phyloP scores from a whole-genome alignment of 2,113 vertebrate species.

The Phoxinus phoxinus region DNA sequence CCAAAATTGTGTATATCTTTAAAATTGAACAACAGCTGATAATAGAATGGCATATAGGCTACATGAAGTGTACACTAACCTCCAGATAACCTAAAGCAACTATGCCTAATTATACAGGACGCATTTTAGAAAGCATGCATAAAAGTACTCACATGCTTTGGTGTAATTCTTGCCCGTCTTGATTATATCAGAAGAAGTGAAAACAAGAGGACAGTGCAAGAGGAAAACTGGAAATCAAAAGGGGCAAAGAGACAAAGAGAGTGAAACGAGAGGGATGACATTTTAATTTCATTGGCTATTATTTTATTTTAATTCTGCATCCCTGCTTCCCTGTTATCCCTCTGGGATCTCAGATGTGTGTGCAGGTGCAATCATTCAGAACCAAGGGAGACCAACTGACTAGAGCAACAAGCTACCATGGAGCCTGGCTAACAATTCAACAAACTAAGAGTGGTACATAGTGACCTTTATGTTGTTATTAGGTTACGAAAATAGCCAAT shows the following conservation, averaged over 20 bases:
- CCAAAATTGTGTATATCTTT: background rate
- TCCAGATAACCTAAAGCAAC: background rate
- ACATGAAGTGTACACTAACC: background rate
- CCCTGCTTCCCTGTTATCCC: no score
- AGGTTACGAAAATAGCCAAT: background rate
- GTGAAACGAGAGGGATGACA: constrained; percentile 27
- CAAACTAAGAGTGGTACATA: background rate
- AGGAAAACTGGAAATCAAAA: constrained; percentile 57
- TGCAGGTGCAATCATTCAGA: background rate
- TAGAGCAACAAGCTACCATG: constrained; percentile 15
- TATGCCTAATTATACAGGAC: background rate
- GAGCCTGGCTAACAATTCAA: background rate
- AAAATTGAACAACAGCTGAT: background rate
- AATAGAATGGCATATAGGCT: background rate
- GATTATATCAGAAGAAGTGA: constrained; percentile 17
- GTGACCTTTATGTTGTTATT: background rate
- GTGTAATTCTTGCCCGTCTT: background rate
- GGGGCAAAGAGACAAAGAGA: constrained; percentile 1
- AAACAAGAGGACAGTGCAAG: constrained; percentile 7
- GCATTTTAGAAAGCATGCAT: background rate
- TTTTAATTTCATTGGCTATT: background rate
- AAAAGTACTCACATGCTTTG: constrained; percentile 18
- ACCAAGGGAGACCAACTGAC: constrained; percentile 6
- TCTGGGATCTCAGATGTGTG: background rate
- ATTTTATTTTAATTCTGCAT: constrained; percentile 9